Base-by-base conservation (phyloP, 2,888 invertebrate species). In the Drosophila hamatofila region DNA sequence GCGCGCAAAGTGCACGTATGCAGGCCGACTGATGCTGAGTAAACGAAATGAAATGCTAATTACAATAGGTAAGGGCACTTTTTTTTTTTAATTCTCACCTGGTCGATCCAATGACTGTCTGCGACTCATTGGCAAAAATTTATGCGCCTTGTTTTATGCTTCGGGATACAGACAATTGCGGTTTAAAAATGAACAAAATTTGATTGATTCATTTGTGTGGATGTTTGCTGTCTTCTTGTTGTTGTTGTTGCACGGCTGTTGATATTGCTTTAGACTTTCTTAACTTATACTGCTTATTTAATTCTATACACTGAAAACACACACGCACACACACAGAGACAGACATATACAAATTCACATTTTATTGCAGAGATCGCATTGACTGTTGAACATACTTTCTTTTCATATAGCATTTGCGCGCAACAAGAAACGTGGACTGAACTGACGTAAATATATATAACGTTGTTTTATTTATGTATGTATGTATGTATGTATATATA, bases 61-160 rank as follows among this genome's bases (percentile, higher is more conserved):
- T 78, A 78, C 78, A 78, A 78, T 72, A 80, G 78, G 72, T 72
- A 76, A 65, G 67, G 78, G 66, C 59, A 75, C 65, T 69, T 58
- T 27, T 37, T 37, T 35, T 75, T 65, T 75, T 52, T 14, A 55
- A 61, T 80, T 60, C 86, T 90, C 90, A 89, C 89, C 89, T 89
- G 91, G 89, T 90, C 89, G 90, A 88, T 89, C 89, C 89, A 89
- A 89, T 89, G 89, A 89, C 91, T 89, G 89, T 89, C 89, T 90
- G 87, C 89, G 89, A 89, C 90, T 89, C 89, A 89, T 89, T 89
- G 89, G 89, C 89, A 84, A 86, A 83, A 81, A 79, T 89, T 86
- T 86, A 71, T 89, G 70, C 76, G 81, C 84, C 87, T 75, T 76
- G 73, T 73, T 74, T 77, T 71, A 76, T 87, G 78, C 75, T 80